Base-by-base conservation (phyloP, 2,888 invertebrate species). In the Heliconius ismenius region DNA sequence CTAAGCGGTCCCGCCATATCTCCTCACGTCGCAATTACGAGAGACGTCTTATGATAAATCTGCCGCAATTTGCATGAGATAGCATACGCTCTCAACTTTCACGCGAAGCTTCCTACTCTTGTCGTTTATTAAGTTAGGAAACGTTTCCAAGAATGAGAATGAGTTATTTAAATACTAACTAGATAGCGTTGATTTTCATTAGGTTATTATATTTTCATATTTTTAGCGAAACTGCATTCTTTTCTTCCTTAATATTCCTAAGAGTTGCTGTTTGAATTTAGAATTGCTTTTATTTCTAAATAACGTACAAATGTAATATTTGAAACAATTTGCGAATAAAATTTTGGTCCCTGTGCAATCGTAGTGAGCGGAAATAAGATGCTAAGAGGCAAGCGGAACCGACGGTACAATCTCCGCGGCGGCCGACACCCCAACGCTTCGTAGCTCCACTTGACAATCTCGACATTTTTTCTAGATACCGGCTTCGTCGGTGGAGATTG, bases 31-130 rank as follows among this genome's bases (percentile, higher is more conserved):
- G 92, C 92, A 93, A 93, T 94, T 93, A 93, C 90, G 88, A 32
- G 92, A 92, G 93, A 92, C 92, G 92, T 93, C 92, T 93, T 93
- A 94, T 94, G 93, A 94, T 94, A 94, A 93, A 94, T 94, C 93
- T 94, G 87, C 91, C 88, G 92, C 93, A 94, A 94, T 94, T 94
- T 94, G 93, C 93, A 93, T 94, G 93, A 94, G 93, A 94, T 93
- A 93, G 93, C 94, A 93, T 94, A 94, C 92, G 94, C 92, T 93
- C 91, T 91, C 92, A 93, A 93, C 93, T 94, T 94, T 93, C 91
- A 90, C 91, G 92, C 90, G 90, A 88, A 90, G 91, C 92, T 92
- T 91, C 90, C 90, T 91, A 90, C 91, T 92, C 91, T 91, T 92
- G 91, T 89, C 92, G 91, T 92, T 93, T 93, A 93, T 93, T 92